Conservation (phyloP, 2,797 vertebrate species). For the Muscicapa striata region DNA sequence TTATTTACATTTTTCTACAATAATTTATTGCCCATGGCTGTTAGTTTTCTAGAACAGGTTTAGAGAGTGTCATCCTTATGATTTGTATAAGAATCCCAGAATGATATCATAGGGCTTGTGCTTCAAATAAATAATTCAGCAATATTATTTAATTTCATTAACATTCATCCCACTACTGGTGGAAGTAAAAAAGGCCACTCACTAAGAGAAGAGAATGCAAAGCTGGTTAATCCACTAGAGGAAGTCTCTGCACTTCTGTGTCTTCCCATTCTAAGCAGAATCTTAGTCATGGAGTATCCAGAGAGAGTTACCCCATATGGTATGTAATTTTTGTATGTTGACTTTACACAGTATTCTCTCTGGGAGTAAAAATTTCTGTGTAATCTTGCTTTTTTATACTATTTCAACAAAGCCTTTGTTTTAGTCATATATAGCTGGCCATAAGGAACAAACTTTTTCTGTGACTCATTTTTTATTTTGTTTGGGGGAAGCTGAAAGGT, state of each 20-base stretch:
- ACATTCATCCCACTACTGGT: neutral
- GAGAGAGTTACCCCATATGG: neutral
- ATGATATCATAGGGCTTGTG: neutral
- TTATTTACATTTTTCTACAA: neutral
- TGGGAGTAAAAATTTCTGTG: neutral
- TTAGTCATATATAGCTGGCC: neutral
- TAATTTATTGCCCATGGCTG: neutral
- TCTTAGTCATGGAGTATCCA: neutral
- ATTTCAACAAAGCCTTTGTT: neutral
- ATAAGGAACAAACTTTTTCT: neutral
- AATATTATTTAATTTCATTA: neutral
- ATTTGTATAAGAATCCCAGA: neutral
- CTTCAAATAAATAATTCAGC: neutral
- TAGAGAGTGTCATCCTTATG: neutral
- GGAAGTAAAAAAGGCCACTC: neutral
- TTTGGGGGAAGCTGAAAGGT: neutral
- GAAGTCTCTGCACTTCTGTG: neutral
- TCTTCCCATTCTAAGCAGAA: neutral
- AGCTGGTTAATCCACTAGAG: neutral
- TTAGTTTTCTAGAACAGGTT: neutral
- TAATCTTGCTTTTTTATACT: neutral
- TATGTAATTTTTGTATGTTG: neutral
- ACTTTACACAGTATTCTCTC: neutral
- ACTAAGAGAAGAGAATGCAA: neutral
- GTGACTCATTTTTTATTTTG: neutral